A percentile compares a stretch with the other conserved stretches of the same genome.
These are phyloP conservation scores for Apamea epomidion DNA, from an alignment of 2,888 invertebrate species.

Conservation along the genomic window DNA sequence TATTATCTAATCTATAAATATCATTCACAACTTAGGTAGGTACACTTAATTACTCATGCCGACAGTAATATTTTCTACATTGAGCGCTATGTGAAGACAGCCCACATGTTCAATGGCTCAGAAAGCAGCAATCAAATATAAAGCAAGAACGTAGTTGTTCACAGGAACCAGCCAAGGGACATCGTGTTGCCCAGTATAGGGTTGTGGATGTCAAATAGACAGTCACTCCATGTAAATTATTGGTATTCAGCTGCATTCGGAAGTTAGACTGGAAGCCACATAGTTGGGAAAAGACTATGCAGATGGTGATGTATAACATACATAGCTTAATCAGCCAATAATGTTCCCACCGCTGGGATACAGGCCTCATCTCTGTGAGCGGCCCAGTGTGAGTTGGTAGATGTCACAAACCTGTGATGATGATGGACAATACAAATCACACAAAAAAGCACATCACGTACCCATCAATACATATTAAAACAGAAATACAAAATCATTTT, in stretches of 20 bases:
- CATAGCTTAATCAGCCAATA: no score
- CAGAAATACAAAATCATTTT: conserved; percentile 5
- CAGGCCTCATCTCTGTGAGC: background rate
- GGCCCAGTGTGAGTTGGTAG: background rate
- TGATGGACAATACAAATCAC: background rate
- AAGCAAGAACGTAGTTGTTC: background rate
- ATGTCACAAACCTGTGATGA: background rate
- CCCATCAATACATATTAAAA: background rate
- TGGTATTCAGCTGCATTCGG: background rate
- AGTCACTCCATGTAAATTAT: background rate
- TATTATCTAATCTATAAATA: background rate
- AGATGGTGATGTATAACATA: background rate
- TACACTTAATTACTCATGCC: no score
- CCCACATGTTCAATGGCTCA: background rate
- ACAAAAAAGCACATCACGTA: background rate
- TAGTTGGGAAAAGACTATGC: background rate
- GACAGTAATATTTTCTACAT: background rate
- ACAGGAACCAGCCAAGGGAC: background rate
- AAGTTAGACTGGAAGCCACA: background rate
- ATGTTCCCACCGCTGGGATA: background rate
- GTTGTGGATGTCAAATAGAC: no score
- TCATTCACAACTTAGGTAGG: background rate
- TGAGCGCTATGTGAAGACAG: background rate
- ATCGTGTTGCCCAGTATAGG: background rate
- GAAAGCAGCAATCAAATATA: background rate